phyloP scores from a whole-genome alignment of 2,113 vertebrate species.

The Anolis carolinensis region DNA sequence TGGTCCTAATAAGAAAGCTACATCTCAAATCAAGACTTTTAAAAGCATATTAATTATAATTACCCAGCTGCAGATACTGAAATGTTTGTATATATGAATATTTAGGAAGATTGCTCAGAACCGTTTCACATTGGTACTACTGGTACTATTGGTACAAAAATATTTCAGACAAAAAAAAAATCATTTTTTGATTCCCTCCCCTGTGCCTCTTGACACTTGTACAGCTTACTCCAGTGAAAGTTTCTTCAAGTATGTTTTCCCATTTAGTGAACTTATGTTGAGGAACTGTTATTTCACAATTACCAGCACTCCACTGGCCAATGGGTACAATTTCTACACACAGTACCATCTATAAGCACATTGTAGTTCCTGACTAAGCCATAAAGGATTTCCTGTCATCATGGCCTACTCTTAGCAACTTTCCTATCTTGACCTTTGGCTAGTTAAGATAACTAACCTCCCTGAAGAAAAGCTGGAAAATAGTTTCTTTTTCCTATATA shows the following conservation, averaged over 20 bases:
- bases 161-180: too few species aligned
- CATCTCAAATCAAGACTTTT: neutral
- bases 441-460: neutral
- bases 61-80: neutral
- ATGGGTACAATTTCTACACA: conserved; percentile 10
- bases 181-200: neutral
- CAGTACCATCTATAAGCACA: neutral
- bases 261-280: neutral
- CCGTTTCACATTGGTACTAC: neutral
- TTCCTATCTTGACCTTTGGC: conserved; percentile 4
- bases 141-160: too few species aligned
- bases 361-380: neutral
- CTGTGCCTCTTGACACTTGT: neutral
- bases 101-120: neutral
- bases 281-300: neutral
- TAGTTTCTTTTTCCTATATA: neutral
- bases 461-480: too few species aligned
- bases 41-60: neutral
- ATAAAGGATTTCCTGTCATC: neutral
- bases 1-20: neutral
- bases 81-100: neutral
- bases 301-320: neutral
- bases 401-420: neutral
- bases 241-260: too few species aligned
- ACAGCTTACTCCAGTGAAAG: neutral